Evolutionary conservation across 2,797 vertebrate species (phyloP).

Genomic region (Momotus momota): DNA sequence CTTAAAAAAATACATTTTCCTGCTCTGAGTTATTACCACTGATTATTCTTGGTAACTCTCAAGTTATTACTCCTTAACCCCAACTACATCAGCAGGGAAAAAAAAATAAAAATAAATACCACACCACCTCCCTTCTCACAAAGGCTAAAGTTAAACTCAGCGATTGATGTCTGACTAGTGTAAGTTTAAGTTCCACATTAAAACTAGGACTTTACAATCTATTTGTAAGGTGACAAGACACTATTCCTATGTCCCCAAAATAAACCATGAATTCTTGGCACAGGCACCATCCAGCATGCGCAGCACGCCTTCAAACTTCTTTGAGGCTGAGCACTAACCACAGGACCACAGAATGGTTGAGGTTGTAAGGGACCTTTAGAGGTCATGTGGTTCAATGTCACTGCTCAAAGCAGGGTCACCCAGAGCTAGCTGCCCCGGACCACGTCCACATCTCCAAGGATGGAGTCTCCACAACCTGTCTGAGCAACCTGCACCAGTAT

Average conservation of each 20-base stretch:
- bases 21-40: background rate
- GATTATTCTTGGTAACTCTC: too few species aligned
- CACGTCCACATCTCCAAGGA: background rate
- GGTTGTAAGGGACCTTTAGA: background rate
- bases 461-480: background rate
- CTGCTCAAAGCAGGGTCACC: background rate
- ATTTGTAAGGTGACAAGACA: background rate
- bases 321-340: too few species aligned
- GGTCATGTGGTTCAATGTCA: too few species aligned
- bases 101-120: background rate
- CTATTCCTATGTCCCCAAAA: background rate
- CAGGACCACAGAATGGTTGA: background rate
- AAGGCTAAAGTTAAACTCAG: background rate
- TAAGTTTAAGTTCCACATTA: background rate
- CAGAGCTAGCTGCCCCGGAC: background rate
- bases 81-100: background rate
- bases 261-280: background rate
- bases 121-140: background rate
- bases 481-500: background rate
- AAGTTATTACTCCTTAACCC: background rate
- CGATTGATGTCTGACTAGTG: too few species aligned
- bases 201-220: background rate
- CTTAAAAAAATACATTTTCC: background rate
- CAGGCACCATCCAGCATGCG: rapidly evolving
- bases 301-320: background rate